Evolutionary conservation across 2,888 invertebrate genomes (phyloP), one percentile per base, ranked within the genome.

Genomic region (Agrotis clavis): DNA sequence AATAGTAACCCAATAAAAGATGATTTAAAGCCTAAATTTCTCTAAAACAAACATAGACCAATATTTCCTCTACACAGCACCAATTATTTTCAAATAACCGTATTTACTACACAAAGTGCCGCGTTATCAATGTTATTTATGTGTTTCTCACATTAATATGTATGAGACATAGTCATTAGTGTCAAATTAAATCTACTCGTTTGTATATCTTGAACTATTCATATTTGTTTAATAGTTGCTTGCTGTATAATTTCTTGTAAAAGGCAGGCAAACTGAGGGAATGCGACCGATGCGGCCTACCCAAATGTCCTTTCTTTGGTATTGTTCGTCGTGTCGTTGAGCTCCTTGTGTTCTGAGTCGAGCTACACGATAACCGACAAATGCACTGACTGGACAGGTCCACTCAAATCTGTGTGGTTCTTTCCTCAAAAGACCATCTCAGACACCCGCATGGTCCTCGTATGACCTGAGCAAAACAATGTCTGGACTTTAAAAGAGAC

Each of bases 121-220:
- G 47, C 73, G 65, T 77, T 77, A 67, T 67, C 65, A 79, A 73
- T 74, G 45, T 86, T 83, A 88, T 87, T 87, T 82, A 86, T 82
- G 75, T 62, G 68, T 70, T 86, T 87, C 90, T 80, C 90, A 90
- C 86, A 90, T 89, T 83, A 88, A 90, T 90, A 90, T 90, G 80
- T 76, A 89, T 89, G 85, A 82, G 67, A 56, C 54, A 64, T 75
- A 80, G 80, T 87, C 85, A 90, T 90, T 89, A 89, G 73, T 75
- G 83, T 86, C 86, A 86, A 84, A 86, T 87, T 83, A 82, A 86
- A 77, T 81, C 79, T 72, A 67, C 81, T 82, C 77, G 86, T 87
- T 90, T 86, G 87, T 85, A 87, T 86, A 79, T 82, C 74, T 77
- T 65, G 71, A 71, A 69, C 67, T 74, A 64, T 79, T 76, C 59